These are phyloP conservation scores for Callospermophilus lateralis DNA, from an alignment of 2,113 vertebrate genomes.

Conservation along the genomic window DNA sequence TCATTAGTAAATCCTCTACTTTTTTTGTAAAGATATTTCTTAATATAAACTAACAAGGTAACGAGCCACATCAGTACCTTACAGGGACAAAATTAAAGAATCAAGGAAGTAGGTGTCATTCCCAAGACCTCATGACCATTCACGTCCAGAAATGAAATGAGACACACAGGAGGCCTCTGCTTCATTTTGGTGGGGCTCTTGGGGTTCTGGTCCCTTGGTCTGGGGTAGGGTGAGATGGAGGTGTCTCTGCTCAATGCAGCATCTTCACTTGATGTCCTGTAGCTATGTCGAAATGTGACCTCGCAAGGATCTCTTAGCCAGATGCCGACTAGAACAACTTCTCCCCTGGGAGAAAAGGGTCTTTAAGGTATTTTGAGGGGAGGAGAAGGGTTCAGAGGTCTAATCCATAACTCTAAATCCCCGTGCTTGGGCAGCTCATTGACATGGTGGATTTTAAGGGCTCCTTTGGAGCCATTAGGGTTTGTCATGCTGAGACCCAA, in stretches of 20 bases:
- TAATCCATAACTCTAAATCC: slow-evolving; percentile 68
- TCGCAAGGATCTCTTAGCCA: slow-evolving; percentile 39
- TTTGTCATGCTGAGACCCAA: slow-evolving; percentile 33
- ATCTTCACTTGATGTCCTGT: not conserved
- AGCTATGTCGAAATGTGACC: not conserved
- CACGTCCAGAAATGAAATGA: not conserved
- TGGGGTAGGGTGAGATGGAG: not conserved
- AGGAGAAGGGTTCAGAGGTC: slow-evolving; percentile 57
- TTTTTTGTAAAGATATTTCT: slow-evolving; percentile 8
- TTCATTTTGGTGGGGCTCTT: not conserved
- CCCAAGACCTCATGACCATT: not conserved
- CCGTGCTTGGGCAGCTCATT: not conserved
- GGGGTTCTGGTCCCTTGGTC: not conserved
- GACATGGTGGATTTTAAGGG: slow-evolving; percentile 54
- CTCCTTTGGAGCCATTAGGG: slow-evolving; percentile 52
- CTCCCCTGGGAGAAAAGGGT: slow-evolving; percentile 53
- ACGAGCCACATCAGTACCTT: not conserved
- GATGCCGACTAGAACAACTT: not conserved
- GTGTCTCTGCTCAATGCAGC: not conserved
- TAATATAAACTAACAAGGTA: not conserved
- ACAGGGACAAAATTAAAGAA: not conserved
- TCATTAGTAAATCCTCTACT: not conserved
- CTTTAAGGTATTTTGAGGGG: slow-evolving; percentile 65
- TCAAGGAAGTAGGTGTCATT: not conserved
- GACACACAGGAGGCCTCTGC: not conserved